These are phyloP conservation scores for Penaeus vannamei DNA, from an alignment of 1,140 invertebrate species.

Conservation along the genomic window DNA sequence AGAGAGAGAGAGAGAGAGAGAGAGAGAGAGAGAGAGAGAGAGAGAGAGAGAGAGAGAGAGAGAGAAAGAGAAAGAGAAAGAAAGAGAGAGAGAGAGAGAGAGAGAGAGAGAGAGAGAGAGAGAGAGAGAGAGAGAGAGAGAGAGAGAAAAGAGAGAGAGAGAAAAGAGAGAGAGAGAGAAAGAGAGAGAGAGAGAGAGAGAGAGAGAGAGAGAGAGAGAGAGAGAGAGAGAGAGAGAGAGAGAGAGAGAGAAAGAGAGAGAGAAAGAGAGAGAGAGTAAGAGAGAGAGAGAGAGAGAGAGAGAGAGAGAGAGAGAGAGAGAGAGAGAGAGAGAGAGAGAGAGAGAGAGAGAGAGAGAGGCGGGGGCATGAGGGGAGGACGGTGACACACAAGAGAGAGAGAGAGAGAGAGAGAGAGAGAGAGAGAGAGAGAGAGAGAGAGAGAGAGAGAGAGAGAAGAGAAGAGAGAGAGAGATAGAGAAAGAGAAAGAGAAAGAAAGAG, in stretches of 20 bases:
- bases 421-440: no score
- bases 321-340: background rate
- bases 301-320: background rate
- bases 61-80: no score
- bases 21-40: background rate
- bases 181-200: no score
- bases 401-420: no score
- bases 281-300: background rate
- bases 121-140: background rate
- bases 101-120: background rate
- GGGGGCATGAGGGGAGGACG: no score
- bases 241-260: background rate
- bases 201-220: no score
- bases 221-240: background rate
- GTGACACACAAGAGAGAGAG: no score
- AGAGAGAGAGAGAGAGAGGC: background rate
- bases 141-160: background rate
- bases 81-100: no score
- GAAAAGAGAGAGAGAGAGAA: background rate
- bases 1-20: constrained; percentile 11
- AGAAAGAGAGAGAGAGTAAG: background rate
- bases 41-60: background rate
- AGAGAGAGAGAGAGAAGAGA: background rate
- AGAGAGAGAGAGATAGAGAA: background rate
- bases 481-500: background rate